Evolutionary conservation across 92 coral and sea anemone species (phyloP), one percentile per base, ranked within the genome.

Genomic region (Nematostella vectensis): DNA sequence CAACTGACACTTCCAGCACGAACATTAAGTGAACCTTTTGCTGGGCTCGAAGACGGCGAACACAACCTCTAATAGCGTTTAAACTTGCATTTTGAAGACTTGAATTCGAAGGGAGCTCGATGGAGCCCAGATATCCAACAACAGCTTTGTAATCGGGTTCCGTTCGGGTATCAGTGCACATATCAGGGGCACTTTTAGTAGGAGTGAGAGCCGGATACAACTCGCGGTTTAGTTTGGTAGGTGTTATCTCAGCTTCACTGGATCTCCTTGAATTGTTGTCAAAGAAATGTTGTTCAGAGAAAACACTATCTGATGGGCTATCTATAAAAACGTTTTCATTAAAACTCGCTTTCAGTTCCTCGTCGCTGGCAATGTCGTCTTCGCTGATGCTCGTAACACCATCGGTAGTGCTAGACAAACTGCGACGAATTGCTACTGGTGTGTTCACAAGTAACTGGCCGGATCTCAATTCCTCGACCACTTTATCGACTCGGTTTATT

Each of bases 91-190:
- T 57, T 13, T 78, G 85, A 23, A 74, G 59, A 50, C 87, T 86
- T 25, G 94, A 79, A 28, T 69, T 74, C 30, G 64, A 69, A 27
- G 99, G 99, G 48, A 80, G 60, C 38, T 93, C 82, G 45, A 93
- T 87, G 2, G 99, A 93, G 6, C 99, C 99, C 33, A 93, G 72
- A 87, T 93, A 87, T 24, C 96, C 96, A 3, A 93, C 94, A 50
- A 93, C 62, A 13, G 76, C 70, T 31, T 75, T 61, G 25, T 86
- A 49, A 26, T 77, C 70, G 13, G 84, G 75, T 50, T 66, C 61
- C 61, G 59, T 16, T 57, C 69, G 52, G 4, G 21, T 4, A 9
- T 55, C 59, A 18, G 29, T 31, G 18, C 38, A 57, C 11, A 11
- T 36, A 27, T 43, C 61, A 53, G 64, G 61, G 56, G 65, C 57